Evolutionary conservation across 2,797 vertebrate species (phyloP).

Genomic region (Lacerta agilis): DNA sequence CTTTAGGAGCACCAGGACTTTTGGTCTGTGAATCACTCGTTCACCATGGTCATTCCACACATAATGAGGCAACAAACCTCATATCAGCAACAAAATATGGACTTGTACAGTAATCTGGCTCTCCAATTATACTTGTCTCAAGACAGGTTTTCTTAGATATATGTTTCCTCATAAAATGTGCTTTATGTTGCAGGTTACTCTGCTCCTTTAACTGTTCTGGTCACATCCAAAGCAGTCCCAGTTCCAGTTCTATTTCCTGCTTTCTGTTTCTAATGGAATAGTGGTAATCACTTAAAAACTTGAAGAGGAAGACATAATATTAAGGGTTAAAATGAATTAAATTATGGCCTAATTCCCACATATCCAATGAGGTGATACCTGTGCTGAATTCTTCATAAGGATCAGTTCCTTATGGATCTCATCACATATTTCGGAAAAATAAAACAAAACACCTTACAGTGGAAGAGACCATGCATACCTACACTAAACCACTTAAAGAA

Average conservation of each 20-base stretch:
- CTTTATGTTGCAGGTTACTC: neutral
- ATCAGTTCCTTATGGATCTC: neutral
- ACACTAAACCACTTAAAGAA: too few species aligned
- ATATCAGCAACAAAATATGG: neutral
- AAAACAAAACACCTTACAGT: too few species aligned
- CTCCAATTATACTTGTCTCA: neutral
- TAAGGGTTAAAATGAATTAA: neutral
- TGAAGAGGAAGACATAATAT: neutral
- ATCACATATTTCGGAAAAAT: too few species aligned
- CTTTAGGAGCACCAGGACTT: neutral
- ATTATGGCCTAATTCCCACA: neutral
- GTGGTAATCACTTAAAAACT: neutral
- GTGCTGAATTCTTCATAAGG: neutral
- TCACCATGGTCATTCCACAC: neutral
- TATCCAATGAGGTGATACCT: neutral
- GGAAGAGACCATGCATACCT: too few species aligned
- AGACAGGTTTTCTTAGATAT: neutral
- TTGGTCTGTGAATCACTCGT: neutral
- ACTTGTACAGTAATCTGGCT: neutral
- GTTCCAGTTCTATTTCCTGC: neutral
- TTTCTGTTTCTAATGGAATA: slow-evolving; percentile 1
- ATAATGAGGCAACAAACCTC: neutral
- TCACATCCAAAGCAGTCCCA: neutral
- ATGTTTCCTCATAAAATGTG: neutral
- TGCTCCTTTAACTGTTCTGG: neutral